Evolutionary conservation across 1,140 invertebrate genomes (phyloP), one percentile per base, ranked within the genome.

Genomic region (Sitobion miscanthi): DNA sequence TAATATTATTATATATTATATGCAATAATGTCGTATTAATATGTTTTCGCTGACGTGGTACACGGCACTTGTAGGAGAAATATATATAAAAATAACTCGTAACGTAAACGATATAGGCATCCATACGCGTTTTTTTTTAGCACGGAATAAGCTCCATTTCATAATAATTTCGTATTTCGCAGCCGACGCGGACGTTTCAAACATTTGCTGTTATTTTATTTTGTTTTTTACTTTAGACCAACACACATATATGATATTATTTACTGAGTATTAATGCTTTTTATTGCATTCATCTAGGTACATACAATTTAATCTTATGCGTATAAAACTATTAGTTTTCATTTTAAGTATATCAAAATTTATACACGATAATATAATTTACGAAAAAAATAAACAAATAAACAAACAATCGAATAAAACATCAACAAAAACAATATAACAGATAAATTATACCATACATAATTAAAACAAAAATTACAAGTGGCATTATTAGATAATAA

Each of bases 401-500:
- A 89, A 57, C 38, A 30, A 88, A 90, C 4, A 57, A 88, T 62
- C 11, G 38, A 90, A 89, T 38, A 89, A 89, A 89, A 90, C 88
- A 90, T 90, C 38, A 90, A 90, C 88, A 45, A 90, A 90, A 90
- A 90, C 88, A 90, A 62, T 62, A 62, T 90, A 90, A 90, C 88
- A 90, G 42, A 14, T 35, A 11, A 45, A 62, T 62, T 42, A 42
- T 42, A 42, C 25, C n/a, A 35, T 21, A 54, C 17, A 49, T n/a
- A 90, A 23, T 30, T 45, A 90, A 62, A 62, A 90, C 23, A 62
- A 90, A 62, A 14, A 42, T 30, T n/a, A 90, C 30, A 42, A 8
- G 8, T 14, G 21, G 35, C n/a, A 23, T 89, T 54, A 2, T 89
- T 25, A 30, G 25, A 25, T 89, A 89, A 57, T 54, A 54, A 54